Base-by-base conservation (phyloP, 2,888 invertebrate genomes). In the Eupithecia inturbata region DNA sequence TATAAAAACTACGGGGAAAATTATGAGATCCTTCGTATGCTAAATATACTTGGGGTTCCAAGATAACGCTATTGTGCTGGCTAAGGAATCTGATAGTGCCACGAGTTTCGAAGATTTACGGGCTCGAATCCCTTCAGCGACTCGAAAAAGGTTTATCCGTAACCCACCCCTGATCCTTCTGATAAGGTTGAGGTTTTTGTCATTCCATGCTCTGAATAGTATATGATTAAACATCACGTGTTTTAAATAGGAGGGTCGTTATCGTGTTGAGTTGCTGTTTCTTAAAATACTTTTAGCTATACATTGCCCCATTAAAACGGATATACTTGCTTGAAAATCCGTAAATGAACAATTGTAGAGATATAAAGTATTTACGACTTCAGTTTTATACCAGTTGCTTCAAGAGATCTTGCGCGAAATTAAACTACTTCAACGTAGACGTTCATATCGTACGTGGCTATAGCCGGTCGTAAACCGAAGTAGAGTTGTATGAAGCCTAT, bases 391-490 rank as follows among this genome's bases (percentile, higher is more conserved):
- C 39, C 31, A 64, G 36, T 68, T 28, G 53, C 31, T 31, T 68
- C 60, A 36, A 28, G n/a, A 53, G 39, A 60, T 72, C 31, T 75
- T 68, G 36, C n/a, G 26, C 45, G 64, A 68, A 70, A 75, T 75
- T 67, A 70, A 72, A 72, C 68, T 71, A 73, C 76, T 73, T 39
- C 26, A 45, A 33, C 36, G 70, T 63, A 62, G 67, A 67, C 33
- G 70, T 72, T 72, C 72, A 74, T 74, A 74, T 71, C 62, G 73
- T 67, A 76, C 73, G 72, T 70, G 68, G 60, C n/a, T 70, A 75
- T 69, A 68, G 66, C n/a, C 39, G 81, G 74, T 80, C 77, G 82
- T 81, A 78, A 81, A 78, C 73, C 73, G 64, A 78, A 68, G 79
- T 74, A 57, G 78, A 68, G 79, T 73, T 75, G 74, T 77, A 63